phyloP scores from a whole-genome alignment of 2,888 invertebrate genomes.

The Cremastinae sp. region DNA sequence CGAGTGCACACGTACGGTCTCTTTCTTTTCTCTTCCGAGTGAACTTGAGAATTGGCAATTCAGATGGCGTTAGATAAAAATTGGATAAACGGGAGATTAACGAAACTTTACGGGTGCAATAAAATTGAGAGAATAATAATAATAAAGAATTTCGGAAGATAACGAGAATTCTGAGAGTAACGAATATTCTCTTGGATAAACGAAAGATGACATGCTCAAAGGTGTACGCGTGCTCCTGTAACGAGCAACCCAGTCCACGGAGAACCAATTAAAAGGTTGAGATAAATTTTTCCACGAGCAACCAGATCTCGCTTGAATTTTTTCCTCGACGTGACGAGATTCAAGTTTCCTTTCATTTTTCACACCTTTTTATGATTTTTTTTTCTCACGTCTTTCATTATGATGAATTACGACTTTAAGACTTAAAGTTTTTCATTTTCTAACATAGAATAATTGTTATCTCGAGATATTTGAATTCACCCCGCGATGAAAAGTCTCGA shows the following conservation, averaged over 20 bases:
- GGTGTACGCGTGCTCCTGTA: slow-evolving; percentile 59
- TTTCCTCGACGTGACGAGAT: slow-evolving; percentile 1
- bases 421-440: neutral
- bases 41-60: slow-evolving; percentile 26
- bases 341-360: slow-evolving; percentile 5
- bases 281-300: slow-evolving; percentile 47
- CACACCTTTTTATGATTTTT: slow-evolving; percentile 1
- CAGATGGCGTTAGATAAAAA: slow-evolving; percentile 28
- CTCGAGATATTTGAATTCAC: neutral
- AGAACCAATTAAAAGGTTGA: slow-evolving; percentile 68
- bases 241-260: slow-evolving; percentile 54
- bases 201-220: slow-evolving; percentile 18
- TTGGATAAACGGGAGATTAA: neutral
- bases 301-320: slow-evolving; percentile 32
- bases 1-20: slow-evolving; percentile 18
- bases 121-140: neutral
- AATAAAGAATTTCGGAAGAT: neutral
- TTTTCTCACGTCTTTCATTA: neutral
- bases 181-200: neutral
- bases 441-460: neutral
- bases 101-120: neutral
- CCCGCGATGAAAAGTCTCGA: no score
- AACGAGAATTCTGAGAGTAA: neutral
- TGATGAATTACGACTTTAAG: neutral
- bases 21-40: neutral